Evolutionary conservation across 2,113 vertebrate genomes (phyloP), one percentile per base, ranked within the genome.

Genomic region (Montifringilla adamsi): DNA sequence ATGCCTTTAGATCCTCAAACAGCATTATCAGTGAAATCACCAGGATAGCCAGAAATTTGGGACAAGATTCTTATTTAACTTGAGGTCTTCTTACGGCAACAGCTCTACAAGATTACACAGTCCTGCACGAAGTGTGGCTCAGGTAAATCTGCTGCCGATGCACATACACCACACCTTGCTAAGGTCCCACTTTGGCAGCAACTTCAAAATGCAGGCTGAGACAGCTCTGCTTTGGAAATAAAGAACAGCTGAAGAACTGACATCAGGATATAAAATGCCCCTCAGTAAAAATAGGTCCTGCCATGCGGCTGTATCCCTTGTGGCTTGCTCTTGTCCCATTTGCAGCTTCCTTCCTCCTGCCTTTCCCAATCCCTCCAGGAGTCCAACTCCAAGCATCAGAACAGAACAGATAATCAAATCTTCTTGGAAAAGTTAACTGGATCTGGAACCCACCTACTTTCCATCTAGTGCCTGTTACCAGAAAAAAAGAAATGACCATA

Each of bases 281-380:
- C 85, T 52, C 3, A 43, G 81, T 15, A 93, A 92, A 96, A 96
- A 82, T 75, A 94, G 86, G 73, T 89, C 68, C 83, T 4, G 7
- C 37, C 64, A 63, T 14, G 20, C 1, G 6, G 79, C 47, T 68
- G 30, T 56, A 37, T 31, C 83, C 82, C 84, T 92, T 0, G 23
- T 49, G 85, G 80, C 41, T 84, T 90, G 80, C 62, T 87, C 88
- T 92, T 84, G 95, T 88, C 90, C 93, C 93, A 95, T 64, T 96
- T 93, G 93, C 86, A 89, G 88, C 15, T 93, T 93, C 49, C 62
- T 87, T 72, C 73, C 69, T 84, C 53, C 83, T 76, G 60, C 66
- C 68, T 90, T 72, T 76, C 69, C 83, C 50, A 93, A 73, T 75
- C 64, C 88, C 86, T 88, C 41, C 52, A 60, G 83, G 43, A 93